These are phyloP conservation scores for Copidosoma floridanum DNA, from an alignment of 1,140 invertebrate genomes.

Conservation along the genomic window DNA sequence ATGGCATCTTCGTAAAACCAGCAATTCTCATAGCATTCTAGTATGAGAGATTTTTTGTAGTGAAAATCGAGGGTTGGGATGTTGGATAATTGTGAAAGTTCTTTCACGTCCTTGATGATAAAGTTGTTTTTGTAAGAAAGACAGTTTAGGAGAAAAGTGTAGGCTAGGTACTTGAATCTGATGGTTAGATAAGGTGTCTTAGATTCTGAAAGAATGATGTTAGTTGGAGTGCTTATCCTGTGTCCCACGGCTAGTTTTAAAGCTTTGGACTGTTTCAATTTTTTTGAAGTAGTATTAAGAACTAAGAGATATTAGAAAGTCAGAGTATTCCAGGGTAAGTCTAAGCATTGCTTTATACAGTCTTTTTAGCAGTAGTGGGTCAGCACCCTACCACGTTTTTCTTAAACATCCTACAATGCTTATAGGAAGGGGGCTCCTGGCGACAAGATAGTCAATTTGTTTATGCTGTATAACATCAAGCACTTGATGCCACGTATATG, in stretches of 20 bases:
- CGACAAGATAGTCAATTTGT: not conserved
- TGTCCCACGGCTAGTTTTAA: not conserved
- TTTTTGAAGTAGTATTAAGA: no score
- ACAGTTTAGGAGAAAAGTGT: no score
- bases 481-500: no score
- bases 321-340: not conserved
- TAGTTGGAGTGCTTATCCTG: not conserved
- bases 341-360: not conserved
- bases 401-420: not conserved
- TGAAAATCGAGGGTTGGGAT: not conserved
- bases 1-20: no score
- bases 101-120: not conserved
- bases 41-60: not conserved
- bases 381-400: not conserved
- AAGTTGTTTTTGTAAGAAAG: no score
- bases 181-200: no score
- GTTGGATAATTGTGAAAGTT: not conserved
- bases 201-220: no score
- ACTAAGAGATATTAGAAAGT: no score
- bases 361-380: not conserved
- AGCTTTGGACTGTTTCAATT: not conserved
- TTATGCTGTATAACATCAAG: no score
- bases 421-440: not conserved
- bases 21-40: not conserved
- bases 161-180: no score